Percentiles rank a stretch among this genome's conserved stretches.
phyloP scores from a whole-genome alignment of 2,113 vertebrate genomes.

The Sorex araneus region DNA sequence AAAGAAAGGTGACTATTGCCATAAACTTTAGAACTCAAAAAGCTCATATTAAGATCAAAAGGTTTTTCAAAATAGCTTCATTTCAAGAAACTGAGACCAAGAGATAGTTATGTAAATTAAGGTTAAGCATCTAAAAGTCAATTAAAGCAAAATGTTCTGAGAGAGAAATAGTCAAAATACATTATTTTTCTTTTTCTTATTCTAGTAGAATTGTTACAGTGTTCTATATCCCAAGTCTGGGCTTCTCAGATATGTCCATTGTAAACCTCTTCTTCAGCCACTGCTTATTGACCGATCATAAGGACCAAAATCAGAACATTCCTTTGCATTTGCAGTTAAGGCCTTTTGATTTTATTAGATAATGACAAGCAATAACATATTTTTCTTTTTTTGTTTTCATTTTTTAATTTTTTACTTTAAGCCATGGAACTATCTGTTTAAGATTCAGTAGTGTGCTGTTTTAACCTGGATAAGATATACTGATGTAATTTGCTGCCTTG shows the following conservation, averaged over 20 bases:
- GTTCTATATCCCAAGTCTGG: constrained; percentile 15
- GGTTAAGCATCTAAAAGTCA: constrained; percentile 76
- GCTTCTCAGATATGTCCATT: neutral
- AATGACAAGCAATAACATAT: constrained; percentile 41
- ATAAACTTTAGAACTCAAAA: constrained; percentile 69
- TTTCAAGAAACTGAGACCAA: constrained; percentile 65
- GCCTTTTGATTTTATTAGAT: constrained; percentile 67
- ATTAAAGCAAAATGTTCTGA: constrained; percentile 69
- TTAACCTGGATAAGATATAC: neutral
- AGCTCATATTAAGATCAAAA: constrained; percentile 73
- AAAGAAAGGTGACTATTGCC: constrained; percentile 71
- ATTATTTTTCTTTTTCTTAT: constrained; percentile 34
- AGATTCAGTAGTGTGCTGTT: neutral
- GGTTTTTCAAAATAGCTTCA: constrained; percentile 79
- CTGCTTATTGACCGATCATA: constrained; percentile 56
- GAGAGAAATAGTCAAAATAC: constrained; percentile 64
- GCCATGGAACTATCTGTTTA: neutral
- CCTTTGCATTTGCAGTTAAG: constrained; percentile 62
- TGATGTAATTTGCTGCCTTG: neutral
- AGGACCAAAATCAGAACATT: constrained; percentile 46
- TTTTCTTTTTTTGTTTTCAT: neutral
- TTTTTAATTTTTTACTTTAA: neutral
- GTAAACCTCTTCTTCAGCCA: neutral
- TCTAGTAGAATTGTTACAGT: neutral
- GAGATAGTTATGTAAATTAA: constrained; percentile 77